Evolutionary conservation across 2,113 vertebrate species (phyloP).

Genomic region (Eulemur macaco): DNA sequence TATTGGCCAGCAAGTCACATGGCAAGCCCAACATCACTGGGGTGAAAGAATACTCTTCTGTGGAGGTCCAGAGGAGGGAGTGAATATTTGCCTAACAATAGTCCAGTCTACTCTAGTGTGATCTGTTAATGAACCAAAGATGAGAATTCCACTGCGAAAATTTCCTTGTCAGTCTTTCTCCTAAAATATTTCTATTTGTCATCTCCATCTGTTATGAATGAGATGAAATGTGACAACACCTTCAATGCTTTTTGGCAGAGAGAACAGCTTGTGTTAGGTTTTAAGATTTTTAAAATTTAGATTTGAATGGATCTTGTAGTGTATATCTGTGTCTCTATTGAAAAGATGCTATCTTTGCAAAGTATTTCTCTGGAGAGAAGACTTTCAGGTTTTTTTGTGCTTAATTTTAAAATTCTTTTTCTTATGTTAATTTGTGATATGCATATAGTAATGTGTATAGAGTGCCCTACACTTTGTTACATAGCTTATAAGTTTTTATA

Average conservation of each 20-base stretch:
- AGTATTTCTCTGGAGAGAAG: slow-evolving; percentile 23
- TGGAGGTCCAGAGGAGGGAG: background rate
- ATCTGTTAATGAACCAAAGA: slow-evolving; percentile 64
- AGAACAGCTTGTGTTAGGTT: slow-evolving; percentile 37
- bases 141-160: slow-evolving; percentile 55
- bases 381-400: background rate
- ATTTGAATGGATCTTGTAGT: slow-evolving; percentile 62
- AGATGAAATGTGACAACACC: slow-evolving; percentile 72
- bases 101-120: background rate
- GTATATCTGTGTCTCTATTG: slow-evolving; percentile 21
- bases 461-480: background rate
- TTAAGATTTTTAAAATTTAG: slow-evolving; percentile 49
- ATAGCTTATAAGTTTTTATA: background rate
- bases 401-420: slow-evolving; percentile 23
- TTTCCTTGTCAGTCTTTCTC: slow-evolving; percentile 73
- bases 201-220: slow-evolving; percentile 77
- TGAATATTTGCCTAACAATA: slow-evolving; percentile 45
- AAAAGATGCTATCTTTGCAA: slow-evolving; percentile 33
- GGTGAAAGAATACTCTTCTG: background rate
- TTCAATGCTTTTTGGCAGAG: slow-evolving; percentile 72
- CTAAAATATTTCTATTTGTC: slow-evolving; percentile 79
- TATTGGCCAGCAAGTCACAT: background rate
- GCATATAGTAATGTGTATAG: background rate
- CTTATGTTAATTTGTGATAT: slow-evolving; percentile 11
- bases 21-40: background rate